These are phyloP conservation scores for Perodicticus potto DNA, from an alignment of 2,797 vertebrate species.

Conservation along the genomic window DNA sequence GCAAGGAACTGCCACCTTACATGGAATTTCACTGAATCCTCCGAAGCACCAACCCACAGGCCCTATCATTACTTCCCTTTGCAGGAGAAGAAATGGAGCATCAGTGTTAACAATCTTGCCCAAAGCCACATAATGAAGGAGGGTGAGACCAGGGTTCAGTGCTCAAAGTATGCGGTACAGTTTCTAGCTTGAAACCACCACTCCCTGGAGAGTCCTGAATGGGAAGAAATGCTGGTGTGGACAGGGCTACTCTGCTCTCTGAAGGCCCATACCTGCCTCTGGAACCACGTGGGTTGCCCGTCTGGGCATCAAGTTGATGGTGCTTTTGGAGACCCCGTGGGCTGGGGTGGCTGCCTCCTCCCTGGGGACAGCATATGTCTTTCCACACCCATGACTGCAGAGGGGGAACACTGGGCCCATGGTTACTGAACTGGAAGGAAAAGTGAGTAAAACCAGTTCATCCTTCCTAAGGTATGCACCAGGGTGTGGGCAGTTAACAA, in stretches of 20 bases:
- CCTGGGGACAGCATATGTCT: neutral
- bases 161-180: neutral
- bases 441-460: neutral
- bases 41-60: too few relatives aligned
- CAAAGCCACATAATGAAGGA: neutral
- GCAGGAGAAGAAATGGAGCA: neutral
- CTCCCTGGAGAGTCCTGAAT: neutral
- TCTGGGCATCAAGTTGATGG: too few relatives aligned
- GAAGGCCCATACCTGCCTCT: neutral
- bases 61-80: neutral
- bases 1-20: neutral
- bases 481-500: neutral
- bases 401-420: too few relatives aligned
- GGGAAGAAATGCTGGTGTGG: neutral
- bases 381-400: neutral
- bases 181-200: neutral
- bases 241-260: accelerated
- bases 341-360: neutral
- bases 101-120: neutral
- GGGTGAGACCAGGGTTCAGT: neutral
- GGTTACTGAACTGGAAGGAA: neutral
- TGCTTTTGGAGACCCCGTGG: neutral
- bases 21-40: neutral
- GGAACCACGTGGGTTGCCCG: neutral
- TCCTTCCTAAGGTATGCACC: neutral